Conservation (phyloP, 2,888 invertebrate species). For the Cistogaster globosa region DNA sequence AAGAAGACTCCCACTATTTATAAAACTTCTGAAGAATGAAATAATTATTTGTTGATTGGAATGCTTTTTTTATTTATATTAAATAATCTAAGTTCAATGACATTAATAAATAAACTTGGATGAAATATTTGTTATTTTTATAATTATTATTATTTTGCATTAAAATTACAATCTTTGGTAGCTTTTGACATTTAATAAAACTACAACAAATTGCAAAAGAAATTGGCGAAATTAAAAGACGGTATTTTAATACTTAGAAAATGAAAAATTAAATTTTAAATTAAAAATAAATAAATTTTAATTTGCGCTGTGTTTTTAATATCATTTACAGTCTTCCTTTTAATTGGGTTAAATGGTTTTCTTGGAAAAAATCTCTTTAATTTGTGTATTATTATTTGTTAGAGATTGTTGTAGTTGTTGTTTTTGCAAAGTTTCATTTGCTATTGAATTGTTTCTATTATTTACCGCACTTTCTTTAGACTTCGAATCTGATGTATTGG, state of each 20-base stretch:
- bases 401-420: neutral
- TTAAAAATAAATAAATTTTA: constrained; percentile 17
- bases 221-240: neutral
- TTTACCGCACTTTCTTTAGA: neutral
- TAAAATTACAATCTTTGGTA: constrained; percentile 50
- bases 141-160: neutral
- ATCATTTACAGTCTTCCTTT: neutral
- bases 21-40: neutral
- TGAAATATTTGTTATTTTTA: neutral
- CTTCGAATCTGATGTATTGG: neutral
- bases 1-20: no score
- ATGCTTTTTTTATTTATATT: constrained; percentile 9
- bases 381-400: constrained; percentile 37
- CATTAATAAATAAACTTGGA: constrained; percentile 1
- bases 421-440: constrained; percentile 17
- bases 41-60: constrained; percentile 14
- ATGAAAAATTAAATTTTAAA: no score
- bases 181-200: constrained; percentile 2
- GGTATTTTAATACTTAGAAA: constrained; percentile 26
- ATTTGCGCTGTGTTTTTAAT: constrained; percentile 45
- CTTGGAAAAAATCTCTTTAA: constrained; percentile 22
- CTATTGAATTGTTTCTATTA: neutral
- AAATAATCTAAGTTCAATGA: constrained; percentile 20
- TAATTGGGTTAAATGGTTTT: constrained; percentile 43
- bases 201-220: neutral